Base-by-base conservation (phyloP, 2,797 vertebrate species). In the Dermochelys coriacea region DNA sequence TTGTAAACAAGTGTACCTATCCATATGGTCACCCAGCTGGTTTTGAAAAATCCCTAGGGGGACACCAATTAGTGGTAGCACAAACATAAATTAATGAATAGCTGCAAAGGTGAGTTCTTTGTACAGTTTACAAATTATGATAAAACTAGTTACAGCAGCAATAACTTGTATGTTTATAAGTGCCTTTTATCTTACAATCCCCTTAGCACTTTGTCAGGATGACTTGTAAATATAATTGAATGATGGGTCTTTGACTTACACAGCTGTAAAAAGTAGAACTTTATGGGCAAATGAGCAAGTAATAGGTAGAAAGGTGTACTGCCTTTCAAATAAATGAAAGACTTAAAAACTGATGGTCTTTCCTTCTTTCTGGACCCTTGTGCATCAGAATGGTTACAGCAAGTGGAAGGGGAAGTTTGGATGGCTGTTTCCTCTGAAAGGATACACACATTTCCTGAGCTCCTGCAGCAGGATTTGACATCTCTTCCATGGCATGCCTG, bases 21-120 rank as follows among this genome's bases (percentile, higher is more conserved):
- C 91, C 97, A 96, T 98, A 98, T 95, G 93, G 95, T 91, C 93
- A 95, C 86, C 93, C 96, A 95, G 94, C 94, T 97, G 97, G 74
- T 96, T 55, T 47, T 61, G 50, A 92, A 55, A 9, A 92, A 94
- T 96, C 96, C 95, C 96, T 57, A 87, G 94, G 80, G 95, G 95
- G 78, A 81, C 61, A 92, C 31, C 87, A 94, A 93, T 96, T 97
- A 96, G 80, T 86, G 55, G 64, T 83, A 95, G 47, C 34, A 80
- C 80, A 91, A 91, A 81, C 31, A 86, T 81, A 18, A 96, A 96
- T 88, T 95, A 85, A 81, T 78, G 57, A 86, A 91, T 82, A 89
- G 61, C 85, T 83, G 14, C 74, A 82, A 86, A 86, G 92, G 59
- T 57, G 89, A 49, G 51, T 89, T 93, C 52, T 83, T 92, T 93